Evolutionary conservation across 2,113 vertebrate species (phyloP).

Genomic region (Leiothrix lutea): DNA sequence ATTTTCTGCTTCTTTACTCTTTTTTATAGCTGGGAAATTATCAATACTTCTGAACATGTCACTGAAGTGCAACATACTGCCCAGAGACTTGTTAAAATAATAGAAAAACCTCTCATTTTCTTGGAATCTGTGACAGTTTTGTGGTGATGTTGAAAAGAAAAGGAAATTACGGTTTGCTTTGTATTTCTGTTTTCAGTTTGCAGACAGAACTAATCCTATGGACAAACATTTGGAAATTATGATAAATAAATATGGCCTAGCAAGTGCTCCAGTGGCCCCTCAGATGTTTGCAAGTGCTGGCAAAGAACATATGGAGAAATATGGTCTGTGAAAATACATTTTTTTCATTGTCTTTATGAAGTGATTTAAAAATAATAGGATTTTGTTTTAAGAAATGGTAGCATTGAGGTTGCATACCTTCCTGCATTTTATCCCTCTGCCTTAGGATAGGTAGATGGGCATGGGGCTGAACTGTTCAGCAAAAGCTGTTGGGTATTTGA

Average conservation of each 20-base stretch:
- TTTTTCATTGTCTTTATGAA: background rate
- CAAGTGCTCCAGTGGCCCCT: conserved; percentile 74
- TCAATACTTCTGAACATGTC: background rate
- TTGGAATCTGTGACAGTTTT: background rate
- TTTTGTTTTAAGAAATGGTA: background rate
- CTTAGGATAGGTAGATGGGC: background rate
- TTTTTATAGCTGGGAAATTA: background rate
- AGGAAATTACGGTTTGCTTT: background rate
- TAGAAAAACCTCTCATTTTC: background rate
- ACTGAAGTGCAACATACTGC: background rate
- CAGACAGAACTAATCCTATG: conserved; percentile 79
- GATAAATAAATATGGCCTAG: conserved; percentile 80
- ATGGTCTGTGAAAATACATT: conserved; percentile 74
- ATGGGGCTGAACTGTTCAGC: background rate
- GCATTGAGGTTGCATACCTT: background rate
- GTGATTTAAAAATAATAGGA: background rate
- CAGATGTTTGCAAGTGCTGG: conserved; percentile 91
- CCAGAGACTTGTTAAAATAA: background rate
- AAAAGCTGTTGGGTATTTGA: background rate
- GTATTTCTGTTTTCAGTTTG: background rate
- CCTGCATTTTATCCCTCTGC: background rate
- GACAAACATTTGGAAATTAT: conserved; percentile 92
- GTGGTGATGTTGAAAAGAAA: background rate
- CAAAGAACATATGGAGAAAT: conserved; percentile 94
- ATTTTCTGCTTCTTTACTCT: background rate